Conservation (phyloP, 1,140 invertebrate species). For the Macrostomum lignano region DNA sequence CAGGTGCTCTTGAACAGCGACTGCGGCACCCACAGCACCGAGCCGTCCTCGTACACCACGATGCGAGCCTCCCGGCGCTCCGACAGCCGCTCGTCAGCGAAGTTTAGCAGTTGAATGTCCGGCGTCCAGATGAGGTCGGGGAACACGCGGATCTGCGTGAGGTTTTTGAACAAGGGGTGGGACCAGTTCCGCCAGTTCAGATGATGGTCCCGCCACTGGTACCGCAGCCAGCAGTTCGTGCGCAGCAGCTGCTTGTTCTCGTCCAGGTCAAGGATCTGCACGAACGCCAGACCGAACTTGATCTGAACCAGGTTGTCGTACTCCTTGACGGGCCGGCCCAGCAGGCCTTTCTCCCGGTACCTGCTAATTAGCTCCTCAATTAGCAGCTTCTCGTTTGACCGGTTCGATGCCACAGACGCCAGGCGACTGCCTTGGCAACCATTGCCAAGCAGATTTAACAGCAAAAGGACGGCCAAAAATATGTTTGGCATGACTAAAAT, state of each 20-base stretch:
- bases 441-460: too few relatives aligned
- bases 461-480: too few relatives aligned
- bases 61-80: constrained; percentile 57
- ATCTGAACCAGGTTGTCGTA: constrained; percentile 5
- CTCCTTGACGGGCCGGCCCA: constrained; percentile 7
- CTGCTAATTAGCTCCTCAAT: not conserved
- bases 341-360: constrained; percentile 3
- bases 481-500: too few relatives aligned
- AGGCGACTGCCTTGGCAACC: too few relatives aligned
- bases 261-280: constrained; percentile 20
- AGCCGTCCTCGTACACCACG: constrained; percentile 61
- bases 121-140: constrained; percentile 24
- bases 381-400: constrained; percentile 1
- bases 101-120: constrained; percentile 27
- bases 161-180: not conserved
- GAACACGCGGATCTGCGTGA: constrained; percentile 1
- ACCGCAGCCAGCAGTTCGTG: constrained; percentile 47
- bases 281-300: constrained; percentile 8
- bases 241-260: constrained; percentile 43
- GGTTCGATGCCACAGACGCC: too few relatives aligned
- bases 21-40: constrained; percentile 42
- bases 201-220: constrained; percentile 37
- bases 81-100: constrained; percentile 9
- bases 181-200: not conserved
- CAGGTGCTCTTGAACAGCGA: constrained; percentile 3